Evolutionary conservation across 1,140 invertebrate species (phyloP), one percentile per base, ranked within the genome.

Genomic region (Paramacrobiotus metropolitanus): DNA sequence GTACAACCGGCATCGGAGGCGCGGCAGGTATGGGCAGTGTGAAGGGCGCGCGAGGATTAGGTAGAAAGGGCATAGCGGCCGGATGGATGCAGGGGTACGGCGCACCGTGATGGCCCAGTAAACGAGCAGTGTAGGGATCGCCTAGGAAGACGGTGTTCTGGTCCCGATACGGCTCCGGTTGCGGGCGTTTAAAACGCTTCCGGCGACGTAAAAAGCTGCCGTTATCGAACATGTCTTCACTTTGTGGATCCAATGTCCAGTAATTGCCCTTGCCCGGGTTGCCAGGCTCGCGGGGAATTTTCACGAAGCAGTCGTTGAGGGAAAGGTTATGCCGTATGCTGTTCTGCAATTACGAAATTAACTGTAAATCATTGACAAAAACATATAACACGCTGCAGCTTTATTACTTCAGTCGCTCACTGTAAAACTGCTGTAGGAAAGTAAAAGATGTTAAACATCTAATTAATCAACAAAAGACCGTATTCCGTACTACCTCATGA

Each of bases 221-320:
- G 71, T 98, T 98, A 70, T 98, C 94, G 69, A 99, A 98, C 95
- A 99, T 99, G 69, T 97, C 89, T 70, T 96, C 90, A 1, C 87
- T 87, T 61, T 89, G 75, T 0, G 94, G 94, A 74, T 99, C 92
- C 55, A 99, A 72, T 0, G 91, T 93, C 94, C 94, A 98, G 73
- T 97, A 98, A 70, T 97, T 98, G 0, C 94, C 94, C 69, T 98
- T 98, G 0, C 92, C 92, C 0, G 95, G 94, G 70, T 98, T 97
- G 0, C 92, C 93, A 0, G 93, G 92, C 71, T 97, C 93, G 2
- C 94, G 76, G 0, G 94, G 90, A 48, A 98, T 92, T 75, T 99
- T 99, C 21, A 98, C 86, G 73, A 99, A 99, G 70, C 94, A 99
- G 72, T 98, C 94, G 74, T 99, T 99, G 40, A 99, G 75, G 15